These are phyloP conservation scores for Drosophila atripex DNA, from an alignment of 2,888 invertebrate species.

Conservation along the genomic window DNA sequence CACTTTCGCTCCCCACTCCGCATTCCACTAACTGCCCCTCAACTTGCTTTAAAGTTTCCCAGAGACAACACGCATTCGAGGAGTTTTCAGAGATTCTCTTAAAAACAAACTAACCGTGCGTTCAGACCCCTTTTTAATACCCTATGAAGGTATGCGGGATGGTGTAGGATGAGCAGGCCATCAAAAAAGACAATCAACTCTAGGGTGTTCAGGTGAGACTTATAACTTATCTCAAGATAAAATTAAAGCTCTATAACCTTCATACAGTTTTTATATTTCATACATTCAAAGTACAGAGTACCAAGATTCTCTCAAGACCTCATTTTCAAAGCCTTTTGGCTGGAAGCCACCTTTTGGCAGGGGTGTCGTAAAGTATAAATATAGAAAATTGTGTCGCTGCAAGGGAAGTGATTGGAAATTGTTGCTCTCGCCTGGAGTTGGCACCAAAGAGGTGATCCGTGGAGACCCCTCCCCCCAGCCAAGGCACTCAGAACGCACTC, in stretches of 20 bases:
- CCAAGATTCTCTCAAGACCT: not conserved
- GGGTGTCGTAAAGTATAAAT: constrained; percentile 65
- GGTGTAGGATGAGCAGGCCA: not conserved
- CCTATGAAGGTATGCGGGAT: constrained; percentile 3
- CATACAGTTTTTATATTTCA: too few relatives aligned
- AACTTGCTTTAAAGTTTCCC: constrained; percentile 41
- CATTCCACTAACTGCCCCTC: constrained; percentile 20
- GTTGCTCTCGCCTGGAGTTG: constrained; percentile 61
- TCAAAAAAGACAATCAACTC: too few relatives aligned
- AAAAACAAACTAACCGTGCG: constrained; percentile 68
- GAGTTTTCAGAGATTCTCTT: constrained; percentile 29
- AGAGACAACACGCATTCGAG: constrained; percentile 43
- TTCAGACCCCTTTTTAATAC: constrained; percentile 48
- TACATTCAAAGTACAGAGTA: not conserved
- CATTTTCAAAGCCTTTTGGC: not conserved
- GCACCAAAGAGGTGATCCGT: constrained; percentile 30
- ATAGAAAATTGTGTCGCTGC: constrained; percentile 76
- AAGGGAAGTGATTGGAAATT: constrained; percentile 81
- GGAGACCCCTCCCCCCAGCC: constrained; percentile 26
- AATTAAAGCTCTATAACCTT: too few relatives aligned
- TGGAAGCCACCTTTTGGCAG: constrained; percentile 9
- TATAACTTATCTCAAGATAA: too few relatives aligned
- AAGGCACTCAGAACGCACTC: constrained; percentile 54
- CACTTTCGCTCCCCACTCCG: constrained; percentile 56
- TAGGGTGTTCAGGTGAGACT: too few relatives aligned